Evolutionary conservation across 2,888 invertebrate genomes (phyloP).

Genomic region (Calliopum simillimum): DNA sequence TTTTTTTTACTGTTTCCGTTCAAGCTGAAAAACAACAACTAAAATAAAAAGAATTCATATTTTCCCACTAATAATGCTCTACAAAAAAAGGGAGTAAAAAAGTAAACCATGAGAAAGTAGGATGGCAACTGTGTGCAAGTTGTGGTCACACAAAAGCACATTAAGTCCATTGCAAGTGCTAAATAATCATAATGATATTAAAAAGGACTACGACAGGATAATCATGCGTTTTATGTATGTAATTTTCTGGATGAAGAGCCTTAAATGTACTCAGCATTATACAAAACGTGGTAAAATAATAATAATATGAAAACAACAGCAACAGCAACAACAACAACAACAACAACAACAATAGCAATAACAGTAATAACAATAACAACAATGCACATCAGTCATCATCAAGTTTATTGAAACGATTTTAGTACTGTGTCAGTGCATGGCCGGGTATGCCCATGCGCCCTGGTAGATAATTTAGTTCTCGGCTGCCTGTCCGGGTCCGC

Average conservation of each 20-base stretch:
- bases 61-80: background rate
- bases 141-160: slow-evolving; percentile 1
- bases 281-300: background rate
- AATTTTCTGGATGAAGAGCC: slow-evolving; percentile 41
- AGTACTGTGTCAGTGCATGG: too few relatives aligned
- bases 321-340: slow-evolving; percentile 10
- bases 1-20: slow-evolving; percentile 14
- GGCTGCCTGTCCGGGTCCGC: too few relatives aligned
- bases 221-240: slow-evolving; percentile 41
- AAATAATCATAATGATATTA: slow-evolving; percentile 19
- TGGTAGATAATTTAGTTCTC: too few relatives aligned
- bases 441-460: too few relatives aligned
- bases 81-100: background rate
- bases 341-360: slow-evolving; percentile 6
- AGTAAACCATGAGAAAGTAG: background rate
- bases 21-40: background rate
- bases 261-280: too few relatives aligned
- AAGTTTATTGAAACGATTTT: background rate
- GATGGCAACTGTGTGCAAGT: background rate
- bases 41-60: background rate
- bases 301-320: slow-evolving; percentile 2
- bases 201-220: slow-evolving; percentile 41
- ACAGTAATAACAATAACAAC: slow-evolving; percentile 3
- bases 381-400: slow-evolving; percentile 19
- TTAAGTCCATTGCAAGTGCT: background rate